Evolutionary conservation across 1,140 invertebrate species (phyloP), one percentile per base, ranked within the genome.

Genomic region (Drosophila ogumai): DNA sequence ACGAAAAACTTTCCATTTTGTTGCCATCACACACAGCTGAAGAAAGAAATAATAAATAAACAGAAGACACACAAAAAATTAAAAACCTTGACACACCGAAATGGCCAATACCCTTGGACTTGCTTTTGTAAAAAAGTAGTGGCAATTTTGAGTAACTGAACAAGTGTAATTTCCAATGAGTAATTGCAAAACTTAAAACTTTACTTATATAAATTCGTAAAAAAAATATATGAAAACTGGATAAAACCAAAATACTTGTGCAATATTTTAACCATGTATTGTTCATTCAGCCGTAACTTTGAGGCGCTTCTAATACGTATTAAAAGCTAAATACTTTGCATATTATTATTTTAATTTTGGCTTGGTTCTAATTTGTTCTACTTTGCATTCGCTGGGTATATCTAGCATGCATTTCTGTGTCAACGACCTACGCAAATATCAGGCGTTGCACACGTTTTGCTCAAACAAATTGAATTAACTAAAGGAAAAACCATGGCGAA

Each of bases 1-100:
- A 66, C 36, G 49, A 36, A 50, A 74, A 75, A 75, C 72, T 75
- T 75, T 75, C 72, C 69, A 75, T 75, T 75, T 75, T 55, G 47
- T 75, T 60, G 57, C 68, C 71, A 50, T 73, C 68, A 38, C 46
- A 41, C 34, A 25, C 32, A 41, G 40, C 34, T 40, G 32, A 41
- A 19, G 69, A 74, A 47, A 49, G 44, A 67, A 60, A 75, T 49
- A 69, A 69, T 41, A 61, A 54, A 55, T 36, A 44, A 55, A 55
- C 34, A 32, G 17, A 15, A 44, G 19, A 68, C 19, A 46, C 31
- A 34, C 10, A 63, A 40, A 61, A 69, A 15, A 19, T 7, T 17
- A 0, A 6, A 12, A 47, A 43, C 63, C 47, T 44, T 67, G 66
- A 68, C 63, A 68, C 38, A 31, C 38, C 65, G 60, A 68, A 55